Evolutionary conservation across 2,113 vertebrate genomes (phyloP), one percentile per base, ranked within the genome.

Genomic region (Rhynchomys soricoides): DNA sequence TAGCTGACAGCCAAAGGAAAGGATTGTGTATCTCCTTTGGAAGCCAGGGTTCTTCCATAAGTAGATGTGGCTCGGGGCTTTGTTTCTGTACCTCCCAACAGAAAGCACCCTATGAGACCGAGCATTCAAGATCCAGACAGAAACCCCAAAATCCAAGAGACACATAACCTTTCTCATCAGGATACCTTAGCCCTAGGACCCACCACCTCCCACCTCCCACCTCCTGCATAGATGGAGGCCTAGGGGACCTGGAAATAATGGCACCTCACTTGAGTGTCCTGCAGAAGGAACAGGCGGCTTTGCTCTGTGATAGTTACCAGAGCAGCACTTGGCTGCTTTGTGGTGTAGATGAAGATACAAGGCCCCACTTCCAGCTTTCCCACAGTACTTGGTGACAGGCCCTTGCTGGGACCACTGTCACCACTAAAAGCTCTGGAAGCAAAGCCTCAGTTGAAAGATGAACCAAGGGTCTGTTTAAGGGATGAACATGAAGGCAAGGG

Each of bases 21-120:
- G 9, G 21, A 21, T 0, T 10, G 22, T 1, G 2, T 4, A 10
- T 37, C 88, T 66, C 50, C 88, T 59, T 9, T 0, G 45, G 43
- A 71, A 86, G 43, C 31, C 0, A 1, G 3, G 81, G 12, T 24
- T 73, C 59, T 48, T 7, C 43, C 70, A 75, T 48, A n/a, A 24
- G 62, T 31, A 0, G 0, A 29, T 29, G 15, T 2, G 10, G 17
- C 43, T n/a, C 45, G 50, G 81, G 8, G 48, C 19, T 83, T 62
- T 34, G 7, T 37, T 29, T 52, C 40, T 22, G 17, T 0, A 0
- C 45, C 11, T 17, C 34, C 57, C 40, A 55, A 3, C 15, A 26
- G 4, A 71, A 81, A 70, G 5, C 57, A 37, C 34, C 17, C 0
- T 0, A 1, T 0, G 10, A 16, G 3, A 15, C 10, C 0, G 0